Evolutionary conservation across 1,140 invertebrate species (phyloP).

Genomic region (Prorops nasuta): DNA sequence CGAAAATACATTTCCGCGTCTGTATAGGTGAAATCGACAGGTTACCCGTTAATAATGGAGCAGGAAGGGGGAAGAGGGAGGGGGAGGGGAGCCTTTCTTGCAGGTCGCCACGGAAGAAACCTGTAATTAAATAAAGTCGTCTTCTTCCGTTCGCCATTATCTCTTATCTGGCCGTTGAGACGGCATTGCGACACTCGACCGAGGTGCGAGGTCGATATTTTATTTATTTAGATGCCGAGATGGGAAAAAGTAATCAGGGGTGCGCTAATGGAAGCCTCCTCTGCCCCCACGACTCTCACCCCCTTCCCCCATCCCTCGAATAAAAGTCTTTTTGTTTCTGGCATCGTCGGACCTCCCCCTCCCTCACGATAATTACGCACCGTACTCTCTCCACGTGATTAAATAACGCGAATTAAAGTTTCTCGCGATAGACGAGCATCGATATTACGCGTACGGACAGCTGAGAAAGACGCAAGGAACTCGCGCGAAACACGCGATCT

Average conservation of each 20-base stretch:
- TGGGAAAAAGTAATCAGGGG: slow-evolving; percentile 58
- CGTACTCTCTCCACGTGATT: slow-evolving; percentile 34
- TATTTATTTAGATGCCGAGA: slow-evolving; percentile 57
- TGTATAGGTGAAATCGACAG: neutral
- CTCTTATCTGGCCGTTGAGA: slow-evolving; percentile 45
- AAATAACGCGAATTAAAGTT: slow-evolving; percentile 54
- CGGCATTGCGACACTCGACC: slow-evolving; percentile 30
- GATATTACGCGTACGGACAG: slow-evolving; percentile 28
- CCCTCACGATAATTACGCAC: slow-evolving; percentile 51
- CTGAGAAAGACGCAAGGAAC: no score
- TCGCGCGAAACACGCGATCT: no score
- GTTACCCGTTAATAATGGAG: slow-evolving; percentile 16
- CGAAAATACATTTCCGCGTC: no score
- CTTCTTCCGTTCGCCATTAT: slow-evolving; percentile 48
- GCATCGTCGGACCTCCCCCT: slow-evolving; percentile 21
- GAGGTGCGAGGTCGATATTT: slow-evolving; percentile 49
- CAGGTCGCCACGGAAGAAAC: no score
- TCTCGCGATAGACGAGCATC: slow-evolving; percentile 20
- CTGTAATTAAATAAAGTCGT: slow-evolving; percentile 54
- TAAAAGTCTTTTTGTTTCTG: slow-evolving; percentile 6
- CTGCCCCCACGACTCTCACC: slow-evolving; percentile 17
- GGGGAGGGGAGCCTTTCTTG: slow-evolving; percentile 13
- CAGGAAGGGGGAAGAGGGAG: slow-evolving; percentile 1
- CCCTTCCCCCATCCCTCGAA: slow-evolving; percentile 25
- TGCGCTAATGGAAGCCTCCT: slow-evolving; percentile 51